phyloP scores from a whole-genome alignment of 2,888 invertebrate genomes.

The Caenorhabditis auriculariae region DNA sequence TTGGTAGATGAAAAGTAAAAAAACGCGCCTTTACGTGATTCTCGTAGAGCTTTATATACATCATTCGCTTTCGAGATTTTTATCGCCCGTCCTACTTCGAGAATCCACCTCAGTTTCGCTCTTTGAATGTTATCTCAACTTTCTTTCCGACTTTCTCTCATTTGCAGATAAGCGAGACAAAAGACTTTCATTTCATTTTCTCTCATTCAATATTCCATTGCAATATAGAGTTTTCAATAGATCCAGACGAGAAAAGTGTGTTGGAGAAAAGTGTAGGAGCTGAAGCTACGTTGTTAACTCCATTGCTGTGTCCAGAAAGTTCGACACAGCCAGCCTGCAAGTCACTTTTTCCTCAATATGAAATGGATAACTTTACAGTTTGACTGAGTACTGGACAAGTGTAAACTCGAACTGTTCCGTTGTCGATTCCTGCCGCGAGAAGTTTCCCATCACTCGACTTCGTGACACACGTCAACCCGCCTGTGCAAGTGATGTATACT shows the following conservation, averaged over 20 bases:
- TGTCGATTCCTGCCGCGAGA: slow-evolving; percentile 26
- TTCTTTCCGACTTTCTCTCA: no score
- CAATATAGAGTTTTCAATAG: slow-evolving; percentile 26
- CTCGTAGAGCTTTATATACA: no score
- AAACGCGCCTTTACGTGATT: no score
- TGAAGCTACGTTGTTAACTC: slow-evolving; percentile 8
- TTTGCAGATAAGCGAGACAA: no score
- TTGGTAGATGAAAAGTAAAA: no score
- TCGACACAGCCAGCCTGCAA: slow-evolving; percentile 32
- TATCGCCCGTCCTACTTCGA: no score
- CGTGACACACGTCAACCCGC: no score
- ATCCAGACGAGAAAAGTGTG: slow-evolving; percentile 9
- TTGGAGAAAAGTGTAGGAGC: slow-evolving; percentile 4
- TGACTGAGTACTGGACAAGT: slow-evolving; percentile 25
- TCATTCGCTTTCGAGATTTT: no score
- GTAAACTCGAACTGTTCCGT: slow-evolving; percentile 34
- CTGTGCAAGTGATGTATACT: no score
- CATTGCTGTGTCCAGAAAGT: slow-evolving; percentile 22
- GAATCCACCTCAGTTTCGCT: no score
- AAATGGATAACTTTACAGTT: slow-evolving; percentile 6
- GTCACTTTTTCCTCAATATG: not conserved
- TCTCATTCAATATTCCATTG: slow-evolving; percentile 17
- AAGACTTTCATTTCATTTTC: no score
- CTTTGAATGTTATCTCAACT: no score
- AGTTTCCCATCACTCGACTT: slow-evolving; percentile 13